These are phyloP conservation scores for Rutpela maculata DNA, from an alignment of 2,888 invertebrate genomes.

Conservation along the genomic window DNA sequence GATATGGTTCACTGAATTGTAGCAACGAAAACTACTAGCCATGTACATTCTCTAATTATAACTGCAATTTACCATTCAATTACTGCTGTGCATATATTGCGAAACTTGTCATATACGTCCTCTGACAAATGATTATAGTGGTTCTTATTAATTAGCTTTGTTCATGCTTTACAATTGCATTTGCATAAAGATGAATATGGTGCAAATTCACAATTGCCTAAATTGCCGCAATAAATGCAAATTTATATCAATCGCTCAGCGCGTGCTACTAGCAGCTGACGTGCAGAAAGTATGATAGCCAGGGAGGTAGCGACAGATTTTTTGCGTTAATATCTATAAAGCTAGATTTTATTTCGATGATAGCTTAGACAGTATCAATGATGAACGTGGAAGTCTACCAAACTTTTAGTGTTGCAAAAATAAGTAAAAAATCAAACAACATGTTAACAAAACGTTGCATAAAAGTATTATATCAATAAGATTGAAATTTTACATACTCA, in stretches of 20 bases:
- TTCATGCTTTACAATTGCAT: conserved; percentile 39
- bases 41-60: conserved; percentile 12
- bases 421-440: too few species aligned
- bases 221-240: conserved; percentile 50
- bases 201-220: conserved; percentile 49
- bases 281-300: not conserved
- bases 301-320: too few species aligned
- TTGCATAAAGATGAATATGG: conserved; percentile 51
- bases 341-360: too few species aligned
- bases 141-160: conserved; percentile 36
- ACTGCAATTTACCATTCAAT: conserved; percentile 30
- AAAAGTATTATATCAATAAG: too few species aligned
- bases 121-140: conserved; percentile 27
- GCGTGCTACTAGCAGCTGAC: not conserved
- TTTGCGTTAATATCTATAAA: too few species aligned
- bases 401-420: too few species aligned
- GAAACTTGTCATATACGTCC: not conserved
- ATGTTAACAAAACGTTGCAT: too few species aligned
- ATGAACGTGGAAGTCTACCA: too few species aligned
- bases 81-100: conserved; percentile 24
- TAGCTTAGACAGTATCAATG: too few species aligned
- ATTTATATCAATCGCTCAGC: conserved; percentile 28
- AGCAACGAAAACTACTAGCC: not conserved
- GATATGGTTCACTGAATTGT: not conserved
- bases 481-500: too few species aligned